These are phyloP conservation scores for Sphecodes monilicornis DNA, from an alignment of 2,888 invertebrate genomes.

Conservation along the genomic window DNA sequence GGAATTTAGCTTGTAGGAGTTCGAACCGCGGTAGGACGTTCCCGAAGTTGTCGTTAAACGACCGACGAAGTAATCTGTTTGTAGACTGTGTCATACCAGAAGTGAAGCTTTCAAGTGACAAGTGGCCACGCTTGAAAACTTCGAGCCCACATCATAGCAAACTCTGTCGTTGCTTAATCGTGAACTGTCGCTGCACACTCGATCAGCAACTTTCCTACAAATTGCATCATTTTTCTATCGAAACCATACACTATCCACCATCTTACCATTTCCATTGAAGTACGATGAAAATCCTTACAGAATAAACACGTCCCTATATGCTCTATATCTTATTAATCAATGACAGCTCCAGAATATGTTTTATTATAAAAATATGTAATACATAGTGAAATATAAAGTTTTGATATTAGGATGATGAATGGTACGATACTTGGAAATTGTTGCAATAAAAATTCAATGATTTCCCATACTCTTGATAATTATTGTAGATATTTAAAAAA, in stretches of 20 bases:
- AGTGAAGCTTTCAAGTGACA: slow-evolving; percentile 32
- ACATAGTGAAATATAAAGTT: too few species aligned
- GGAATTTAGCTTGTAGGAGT: slow-evolving; percentile 20
- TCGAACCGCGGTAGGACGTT: slow-evolving; percentile 13
- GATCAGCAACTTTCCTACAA: neutral
- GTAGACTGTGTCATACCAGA: slow-evolving; percentile 13
- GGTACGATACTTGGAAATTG: too few species aligned
- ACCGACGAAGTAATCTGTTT: slow-evolving; percentile 41
- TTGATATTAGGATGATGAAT: too few species aligned
- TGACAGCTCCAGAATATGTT: too few species aligned
- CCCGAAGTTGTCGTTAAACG: slow-evolving; percentile 31
- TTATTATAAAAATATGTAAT: too few species aligned
- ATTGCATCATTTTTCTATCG: neutral
- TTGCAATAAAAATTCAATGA: too few species aligned
- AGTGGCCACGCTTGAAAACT: slow-evolving; percentile 39
- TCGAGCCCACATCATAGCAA: slow-evolving; percentile 2
- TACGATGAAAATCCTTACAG: too few species aligned
- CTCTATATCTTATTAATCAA: too few species aligned
- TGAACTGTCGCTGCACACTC: neutral
- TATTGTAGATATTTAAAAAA: too few species aligned
- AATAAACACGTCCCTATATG: too few species aligned
- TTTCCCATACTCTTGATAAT: too few species aligned
- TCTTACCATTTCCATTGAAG: neutral
- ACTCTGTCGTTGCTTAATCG: slow-evolving; percentile 10
- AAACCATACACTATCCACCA: neutral